phyloP scores from a whole-genome alignment of 2,797 vertebrate species.

The Hydrocynus forskahlii region DNA sequence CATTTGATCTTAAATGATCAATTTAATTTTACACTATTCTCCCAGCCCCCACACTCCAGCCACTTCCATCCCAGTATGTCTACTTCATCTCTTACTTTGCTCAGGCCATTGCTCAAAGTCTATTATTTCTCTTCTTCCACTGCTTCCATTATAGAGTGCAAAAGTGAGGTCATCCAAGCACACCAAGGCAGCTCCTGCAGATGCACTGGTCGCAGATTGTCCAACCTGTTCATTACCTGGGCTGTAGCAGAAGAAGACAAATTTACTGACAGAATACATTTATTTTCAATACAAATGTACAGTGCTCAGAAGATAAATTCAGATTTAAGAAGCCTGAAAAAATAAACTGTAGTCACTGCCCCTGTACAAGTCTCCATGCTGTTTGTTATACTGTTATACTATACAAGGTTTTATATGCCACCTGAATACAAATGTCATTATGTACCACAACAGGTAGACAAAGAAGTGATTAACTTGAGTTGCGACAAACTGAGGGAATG shows the following conservation, averaged over 20 bases:
- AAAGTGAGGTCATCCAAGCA: constrained; percentile 36
- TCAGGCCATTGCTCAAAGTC: constrained; percentile 39
- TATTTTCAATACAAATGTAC: background rate
- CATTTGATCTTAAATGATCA: background rate
- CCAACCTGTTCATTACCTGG: constrained; percentile 8
- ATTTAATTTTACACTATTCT: background rate
- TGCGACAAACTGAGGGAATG: background rate
- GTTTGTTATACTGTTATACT: background rate
- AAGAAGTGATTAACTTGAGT: background rate
- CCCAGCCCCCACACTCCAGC: background rate
- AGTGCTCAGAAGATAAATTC: background rate
- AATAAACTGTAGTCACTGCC: background rate
- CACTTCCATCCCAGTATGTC: background rate
- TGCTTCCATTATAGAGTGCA: constrained; percentile 7
- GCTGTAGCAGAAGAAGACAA: constrained; percentile 8
- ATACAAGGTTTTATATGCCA: background rate
- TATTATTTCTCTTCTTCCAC: constrained; percentile 21
- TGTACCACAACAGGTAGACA: background rate
- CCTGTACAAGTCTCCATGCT: background rate
- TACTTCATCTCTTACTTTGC: constrained; percentile 25
- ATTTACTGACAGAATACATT: background rate
- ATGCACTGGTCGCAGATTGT: background rate
- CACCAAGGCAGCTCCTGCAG: constrained; percentile 15
- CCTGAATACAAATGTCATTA: background rate
- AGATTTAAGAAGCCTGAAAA: background rate